Evolutionary conservation across 2,797 vertebrate genomes (phyloP).

Genomic region (Menidia menidia): DNA sequence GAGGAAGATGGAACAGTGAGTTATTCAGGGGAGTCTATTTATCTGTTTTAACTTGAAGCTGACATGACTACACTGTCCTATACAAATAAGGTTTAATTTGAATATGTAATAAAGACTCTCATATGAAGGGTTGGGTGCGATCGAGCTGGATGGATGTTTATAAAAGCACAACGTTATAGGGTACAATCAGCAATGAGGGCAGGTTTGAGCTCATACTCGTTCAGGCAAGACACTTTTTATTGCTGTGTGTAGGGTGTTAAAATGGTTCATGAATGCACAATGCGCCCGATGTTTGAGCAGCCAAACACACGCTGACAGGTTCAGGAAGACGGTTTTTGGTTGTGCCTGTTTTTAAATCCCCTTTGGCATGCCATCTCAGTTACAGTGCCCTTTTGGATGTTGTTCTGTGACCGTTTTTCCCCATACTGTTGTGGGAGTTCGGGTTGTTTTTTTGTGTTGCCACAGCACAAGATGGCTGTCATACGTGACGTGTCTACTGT

Average conservation of each 20-base stretch:
- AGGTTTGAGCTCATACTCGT: background rate
- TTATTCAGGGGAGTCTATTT: background rate
- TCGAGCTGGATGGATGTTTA: no score
- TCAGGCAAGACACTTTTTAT: background rate
- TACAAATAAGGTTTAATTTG: no score
- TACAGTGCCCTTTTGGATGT: background rate
- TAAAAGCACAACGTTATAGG: no score
- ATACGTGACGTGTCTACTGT: background rate
- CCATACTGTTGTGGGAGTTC: background rate
- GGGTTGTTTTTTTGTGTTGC: background rate
- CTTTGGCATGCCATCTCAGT: background rate
- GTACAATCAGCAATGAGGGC: background rate
- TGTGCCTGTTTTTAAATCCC: background rate
- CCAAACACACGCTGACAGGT: background rate
- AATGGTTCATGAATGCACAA: background rate
- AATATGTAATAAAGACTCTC: no score
- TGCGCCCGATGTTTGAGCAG: background rate
- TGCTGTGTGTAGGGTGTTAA: background rate
- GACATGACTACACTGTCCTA: background rate
- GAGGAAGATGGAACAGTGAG: slow-evolving; percentile 17
- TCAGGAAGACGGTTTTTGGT: background rate
- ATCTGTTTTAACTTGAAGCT: slow-evolving; percentile 14
- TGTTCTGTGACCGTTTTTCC: background rate
- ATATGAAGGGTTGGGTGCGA: no score
- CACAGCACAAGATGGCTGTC: background rate